Percentiles rank a stretch among this genome's conserved stretches.
Conservation (phyloP, 2,888 invertebrate genomes). For the Dilophus febrilis region DNA sequence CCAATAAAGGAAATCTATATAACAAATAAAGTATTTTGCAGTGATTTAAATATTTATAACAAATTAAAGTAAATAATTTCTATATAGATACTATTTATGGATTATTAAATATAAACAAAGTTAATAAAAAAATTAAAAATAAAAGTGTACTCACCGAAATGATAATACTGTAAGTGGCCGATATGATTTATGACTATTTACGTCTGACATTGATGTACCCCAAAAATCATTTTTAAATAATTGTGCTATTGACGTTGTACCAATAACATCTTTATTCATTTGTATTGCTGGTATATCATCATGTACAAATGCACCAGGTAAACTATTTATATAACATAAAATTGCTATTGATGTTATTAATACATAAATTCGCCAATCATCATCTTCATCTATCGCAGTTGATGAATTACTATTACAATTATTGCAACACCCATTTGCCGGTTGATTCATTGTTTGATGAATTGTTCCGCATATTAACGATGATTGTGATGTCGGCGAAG, state of each 20-base stretch:
- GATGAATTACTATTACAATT: not conserved
- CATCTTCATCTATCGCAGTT: not conserved
- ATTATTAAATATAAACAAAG: too few relatives aligned
- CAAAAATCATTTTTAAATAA: conserved; percentile 70
- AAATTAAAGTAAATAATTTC: too few relatives aligned
- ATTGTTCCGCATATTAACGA: not conserved
- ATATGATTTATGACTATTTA: conserved; percentile 72
- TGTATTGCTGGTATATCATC: conserved; percentile 75
- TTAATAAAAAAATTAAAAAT: too few relatives aligned
- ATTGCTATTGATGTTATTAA: conserved; percentile 48
- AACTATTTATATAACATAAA: conserved; percentile 53
- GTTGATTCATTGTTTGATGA: not conserved
- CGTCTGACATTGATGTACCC: conserved; percentile 76
- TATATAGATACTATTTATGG: too few relatives aligned
- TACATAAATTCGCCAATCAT: conserved; percentile 42
- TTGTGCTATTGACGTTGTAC: conserved; percentile 40
- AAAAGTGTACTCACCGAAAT: conserved; percentile 50
- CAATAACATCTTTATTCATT: conserved; percentile 64
- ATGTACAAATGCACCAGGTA: conserved; percentile 70
- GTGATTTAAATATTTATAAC: too few relatives aligned
- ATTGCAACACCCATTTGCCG: not conserved
- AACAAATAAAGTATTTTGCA: too few relatives aligned
- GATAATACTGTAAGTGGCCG: conserved; percentile 66
- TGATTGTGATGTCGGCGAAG: not conserved
- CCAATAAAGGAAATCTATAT: too few relatives aligned